Evolutionary conservation across 2,113 vertebrate genomes (phyloP), one percentile per base, ranked within the genome.

Genomic region (Urocitellus parryii): DNA sequence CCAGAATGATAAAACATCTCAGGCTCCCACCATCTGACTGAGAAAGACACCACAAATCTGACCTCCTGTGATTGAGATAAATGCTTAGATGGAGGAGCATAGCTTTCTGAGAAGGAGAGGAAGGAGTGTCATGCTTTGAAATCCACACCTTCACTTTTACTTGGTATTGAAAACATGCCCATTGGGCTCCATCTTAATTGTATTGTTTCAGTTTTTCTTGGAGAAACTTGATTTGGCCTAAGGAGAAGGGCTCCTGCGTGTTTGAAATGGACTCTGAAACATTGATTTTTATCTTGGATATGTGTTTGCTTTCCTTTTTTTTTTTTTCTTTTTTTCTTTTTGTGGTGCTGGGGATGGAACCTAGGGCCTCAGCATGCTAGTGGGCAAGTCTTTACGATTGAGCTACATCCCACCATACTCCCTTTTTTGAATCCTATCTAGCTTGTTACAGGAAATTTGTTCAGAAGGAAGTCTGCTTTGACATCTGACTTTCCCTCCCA

Each of bases 1-100:
- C 56, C 80, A 45, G 73, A 96, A 72, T 91, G 94, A 79, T 94
- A 76, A 89, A 93, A 74, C 42, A 58, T 56, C 58, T 77, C 34
- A 12, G 76, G 37, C 85, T 48, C 61, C 61, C 18, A 16, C 0
- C 11, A 39, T 68, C 45, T 76, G 39, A 34, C 37, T 25, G 27
- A 24, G 65, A 83, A 91, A 84, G 76, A 58, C 32, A 20, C 24
- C 51, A 45, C 12, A 65, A 72, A 68, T 72, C 90, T 45, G 51
- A 85, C 51, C 13, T 42, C 51, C 16, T 89, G 29, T 9, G 12
- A 67, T 22, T 29, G 67, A 61, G 22, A 72, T 82, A 61, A 65
- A 42, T 6, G 20, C 12, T 53, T n/a, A 17, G 9, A 22, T 2
- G 8, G 34, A 63, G 65, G 39, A 74, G 20, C 11, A 9, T 25